phyloP scores from a whole-genome alignment of 2,888 invertebrate species.

The Noctua janthina region DNA sequence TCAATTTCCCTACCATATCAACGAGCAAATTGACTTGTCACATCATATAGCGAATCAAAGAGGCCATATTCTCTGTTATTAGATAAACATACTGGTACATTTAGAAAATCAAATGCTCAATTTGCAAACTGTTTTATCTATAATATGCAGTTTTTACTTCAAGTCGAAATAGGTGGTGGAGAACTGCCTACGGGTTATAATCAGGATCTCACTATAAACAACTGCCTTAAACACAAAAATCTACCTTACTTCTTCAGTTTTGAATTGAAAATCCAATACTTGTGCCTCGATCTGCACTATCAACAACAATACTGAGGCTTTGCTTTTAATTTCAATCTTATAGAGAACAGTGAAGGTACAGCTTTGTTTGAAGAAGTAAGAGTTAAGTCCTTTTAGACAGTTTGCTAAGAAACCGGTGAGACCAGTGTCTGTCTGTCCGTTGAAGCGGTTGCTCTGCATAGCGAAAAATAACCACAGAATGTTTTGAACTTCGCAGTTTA shows the following conservation, averaged over 20 bases:
- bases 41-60: conserved; percentile 11
- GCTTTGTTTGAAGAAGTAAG: conserved; percentile 44
- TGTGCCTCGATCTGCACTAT: conserved; percentile 4
- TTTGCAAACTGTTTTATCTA: conserved; percentile 65
- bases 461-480: conserved; percentile 81
- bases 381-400: conserved; percentile 66
- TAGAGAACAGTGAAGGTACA: conserved; percentile 43
- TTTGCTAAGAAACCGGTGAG: conserved; percentile 79
- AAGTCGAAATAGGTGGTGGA: conserved; percentile 72
- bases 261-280: conserved; percentile 64
- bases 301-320: conserved; percentile 14
- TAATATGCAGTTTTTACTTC: conserved; percentile 71
- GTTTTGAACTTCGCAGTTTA: conserved; percentile 72
- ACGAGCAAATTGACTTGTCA: conserved; percentile 51
- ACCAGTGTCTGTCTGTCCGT: conserved; percentile 82
- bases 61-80: conserved; percentile 2
- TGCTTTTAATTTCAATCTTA: conserved; percentile 26
- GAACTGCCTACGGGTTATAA: conserved; percentile 77
- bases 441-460: conserved; percentile 77
- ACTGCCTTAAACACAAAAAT: conserved; percentile 59
- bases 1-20: background rate
- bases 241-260: conserved; percentile 56
- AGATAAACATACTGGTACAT: conserved; percentile 29
- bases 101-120: conserved; percentile 69
- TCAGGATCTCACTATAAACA: conserved; percentile 67